These are phyloP conservation scores for Petrolisthes manimaculis DNA, from an alignment of 2,888 invertebrate genomes.

Conservation along the genomic window DNA sequence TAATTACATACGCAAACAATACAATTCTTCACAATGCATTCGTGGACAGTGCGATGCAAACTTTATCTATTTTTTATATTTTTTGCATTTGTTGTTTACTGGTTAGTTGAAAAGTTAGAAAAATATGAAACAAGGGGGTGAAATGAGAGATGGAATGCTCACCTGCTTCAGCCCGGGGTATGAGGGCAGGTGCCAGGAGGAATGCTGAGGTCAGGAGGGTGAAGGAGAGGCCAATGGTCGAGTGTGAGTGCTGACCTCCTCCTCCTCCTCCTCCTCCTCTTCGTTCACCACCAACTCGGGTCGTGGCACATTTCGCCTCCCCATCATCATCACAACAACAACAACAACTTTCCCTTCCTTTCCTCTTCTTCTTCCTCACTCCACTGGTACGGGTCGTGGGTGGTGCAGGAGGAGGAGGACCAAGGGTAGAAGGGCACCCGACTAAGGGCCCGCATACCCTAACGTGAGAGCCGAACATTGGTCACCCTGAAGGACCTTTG, in stretches of 20 bases:
- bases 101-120: no score
- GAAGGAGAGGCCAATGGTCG: not conserved
- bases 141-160: not conserved
- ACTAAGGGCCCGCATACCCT: conserved; percentile 50
- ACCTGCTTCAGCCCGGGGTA: conserved; percentile 10
- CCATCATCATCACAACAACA: conserved; percentile 6
- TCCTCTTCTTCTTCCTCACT: not conserved
- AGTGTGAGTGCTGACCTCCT: not conserved
- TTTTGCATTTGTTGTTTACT: no score
- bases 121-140: no score
- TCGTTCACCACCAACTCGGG: not conserved
- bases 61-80: no score
- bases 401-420: not conserved
- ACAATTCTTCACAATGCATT: no score
- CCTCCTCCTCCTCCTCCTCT: not conserved
- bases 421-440: not conserved
- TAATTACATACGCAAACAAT: no score
- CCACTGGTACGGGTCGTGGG: not conserved
- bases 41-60: no score
- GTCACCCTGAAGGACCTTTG: conserved; percentile 37
- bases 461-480: conserved; percentile 49
- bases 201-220: not conserved
- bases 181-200: conserved; percentile 6
- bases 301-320: not conserved
- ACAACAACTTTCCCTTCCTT: not conserved